These are phyloP conservation scores for Arrhamphus sclerolepis DNA, from an alignment of 2,797 vertebrate species.

Conservation along the genomic window DNA sequence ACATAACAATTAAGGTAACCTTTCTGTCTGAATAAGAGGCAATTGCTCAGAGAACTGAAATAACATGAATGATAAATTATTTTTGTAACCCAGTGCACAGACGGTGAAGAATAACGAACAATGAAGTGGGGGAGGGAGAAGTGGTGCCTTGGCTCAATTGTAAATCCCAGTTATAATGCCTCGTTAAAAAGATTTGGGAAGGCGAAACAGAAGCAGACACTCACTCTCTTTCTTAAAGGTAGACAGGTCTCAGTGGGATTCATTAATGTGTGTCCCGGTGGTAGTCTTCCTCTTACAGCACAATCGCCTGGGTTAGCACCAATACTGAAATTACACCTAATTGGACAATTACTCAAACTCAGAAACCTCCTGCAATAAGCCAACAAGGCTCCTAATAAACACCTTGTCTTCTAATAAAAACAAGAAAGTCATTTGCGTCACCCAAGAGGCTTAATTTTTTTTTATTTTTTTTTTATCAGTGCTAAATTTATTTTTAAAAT, in stretches of 20 bases:
- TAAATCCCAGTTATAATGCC: conserved; percentile 84
- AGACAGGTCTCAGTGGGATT: conserved; percentile 95
- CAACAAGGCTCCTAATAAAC: conserved; percentile 98
- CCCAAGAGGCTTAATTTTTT: conserved; percentile 94
- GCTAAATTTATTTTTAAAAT: conserved; percentile 99
- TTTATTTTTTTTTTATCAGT: conserved; percentile 81
- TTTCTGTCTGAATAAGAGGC: conserved; percentile 85
- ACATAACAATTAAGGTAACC: conserved; percentile 86
- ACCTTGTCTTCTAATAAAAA: conserved; percentile 99
- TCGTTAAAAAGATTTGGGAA: conserved; percentile 90
- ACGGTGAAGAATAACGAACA: conserved; percentile 74
- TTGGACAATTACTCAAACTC: conserved; percentile 99
- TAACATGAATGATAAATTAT: conserved; percentile 86
- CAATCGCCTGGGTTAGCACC: conserved; percentile 91
- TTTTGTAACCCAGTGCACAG: conserved; percentile 78
- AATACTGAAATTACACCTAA: conserved; percentile 99
- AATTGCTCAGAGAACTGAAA: conserved; percentile 82
- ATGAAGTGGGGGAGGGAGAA: conserved; percentile 72
- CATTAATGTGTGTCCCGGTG: conserved; percentile 94
- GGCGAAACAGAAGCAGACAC: conserved; percentile 91
- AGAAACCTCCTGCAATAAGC: conserved; percentile 96
- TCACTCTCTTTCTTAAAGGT: conserved; percentile 85
- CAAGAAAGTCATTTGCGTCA: conserved; percentile 97
- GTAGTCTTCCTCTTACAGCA: conserved; percentile 90
- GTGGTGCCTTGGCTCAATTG: conserved; percentile 77